Base-by-base conservation (phyloP, 2,888 invertebrate genomes). In the Thysanoteuthis rhombus region DNA sequence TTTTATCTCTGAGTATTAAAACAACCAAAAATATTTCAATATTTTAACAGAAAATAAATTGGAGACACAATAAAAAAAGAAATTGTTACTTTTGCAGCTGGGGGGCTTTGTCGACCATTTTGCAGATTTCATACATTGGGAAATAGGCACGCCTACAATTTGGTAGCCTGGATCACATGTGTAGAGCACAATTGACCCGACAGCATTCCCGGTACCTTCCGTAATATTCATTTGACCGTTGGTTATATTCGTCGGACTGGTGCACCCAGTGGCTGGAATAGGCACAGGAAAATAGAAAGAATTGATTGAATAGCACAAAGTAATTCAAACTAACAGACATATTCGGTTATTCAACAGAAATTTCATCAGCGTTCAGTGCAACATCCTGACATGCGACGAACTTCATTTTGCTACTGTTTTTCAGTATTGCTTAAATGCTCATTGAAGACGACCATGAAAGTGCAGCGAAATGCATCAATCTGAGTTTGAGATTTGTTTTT, bases 141-240 rank as follows among this genome's bases (percentile, higher is more conserved):
- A 36, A 32, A 94, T 93, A 22, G 95, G 94, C 8, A 90, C 42
- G 10, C 95, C 95, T 22, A 38, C 75, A 12, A 95, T 90, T 38
- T 94, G 58, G 90, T 94, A 95, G 1, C 95, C 95, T 25, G 52
- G 2, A 38, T 94, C 32, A 94, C 95, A 95, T 2, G 58, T 89
- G 91, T 94, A 95, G 16, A 25, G n/a, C 10, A 94, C 47, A 10
- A 94, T 93, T 38, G 93, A 94, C 22, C 94, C 94, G 22, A 94
- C 94, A 0, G 52, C 40, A 6, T 91, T 93, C 3, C 94, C 94
- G n/a, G 93, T 93, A 1, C 94, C 94, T 10, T 58, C 32, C 8
- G 28, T 38, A 39, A 94, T 16, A 4, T 22, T n/a, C 90, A 40
- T n/a, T 32, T 32, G 39, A 92, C 92, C 90, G 0, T 47, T 93